Evolutionary conservation across 2,797 vertebrate genomes (phyloP).

Genomic region (Cossypha polioptera): DNA sequence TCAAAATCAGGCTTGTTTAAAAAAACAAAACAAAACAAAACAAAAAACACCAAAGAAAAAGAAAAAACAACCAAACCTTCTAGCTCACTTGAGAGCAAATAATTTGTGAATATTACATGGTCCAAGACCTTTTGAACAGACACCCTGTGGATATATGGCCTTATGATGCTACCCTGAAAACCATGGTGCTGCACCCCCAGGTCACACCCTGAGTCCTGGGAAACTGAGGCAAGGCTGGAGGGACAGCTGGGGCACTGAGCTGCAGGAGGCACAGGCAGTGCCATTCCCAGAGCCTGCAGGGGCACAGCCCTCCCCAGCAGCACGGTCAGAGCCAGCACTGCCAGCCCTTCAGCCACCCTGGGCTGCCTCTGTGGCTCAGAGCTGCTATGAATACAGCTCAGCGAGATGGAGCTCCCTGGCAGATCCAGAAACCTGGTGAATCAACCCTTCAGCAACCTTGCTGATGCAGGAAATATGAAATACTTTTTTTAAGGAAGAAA

Average conservation of each 20-base stretch:
- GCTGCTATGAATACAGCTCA: background rate
- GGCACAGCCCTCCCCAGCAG: background rate
- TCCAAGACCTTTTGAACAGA: background rate
- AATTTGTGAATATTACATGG: background rate
- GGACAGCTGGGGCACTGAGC: background rate
- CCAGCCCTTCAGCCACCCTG: background rate
- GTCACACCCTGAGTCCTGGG: background rate
- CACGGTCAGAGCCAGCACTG: accelerated
- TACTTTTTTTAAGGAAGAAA: accelerated
- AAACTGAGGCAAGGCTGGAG: background rate
- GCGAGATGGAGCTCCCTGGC: background rate
- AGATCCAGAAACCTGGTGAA: background rate
- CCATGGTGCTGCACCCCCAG: background rate
- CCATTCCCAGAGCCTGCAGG: accelerated
- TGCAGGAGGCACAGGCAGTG: background rate
- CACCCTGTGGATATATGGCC: background rate
- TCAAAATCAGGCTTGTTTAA: background rate
- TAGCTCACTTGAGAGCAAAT: background rate
- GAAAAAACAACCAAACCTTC: background rate
- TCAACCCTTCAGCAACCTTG: background rate
- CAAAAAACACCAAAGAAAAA: background rate
- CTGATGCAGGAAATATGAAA: background rate
- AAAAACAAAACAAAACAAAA: background rate
- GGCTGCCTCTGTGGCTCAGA: background rate
- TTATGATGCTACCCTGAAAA: background rate